Base-by-base conservation (phyloP, 2,113 vertebrate genomes). In the Protomyctophum bolini region DNA sequence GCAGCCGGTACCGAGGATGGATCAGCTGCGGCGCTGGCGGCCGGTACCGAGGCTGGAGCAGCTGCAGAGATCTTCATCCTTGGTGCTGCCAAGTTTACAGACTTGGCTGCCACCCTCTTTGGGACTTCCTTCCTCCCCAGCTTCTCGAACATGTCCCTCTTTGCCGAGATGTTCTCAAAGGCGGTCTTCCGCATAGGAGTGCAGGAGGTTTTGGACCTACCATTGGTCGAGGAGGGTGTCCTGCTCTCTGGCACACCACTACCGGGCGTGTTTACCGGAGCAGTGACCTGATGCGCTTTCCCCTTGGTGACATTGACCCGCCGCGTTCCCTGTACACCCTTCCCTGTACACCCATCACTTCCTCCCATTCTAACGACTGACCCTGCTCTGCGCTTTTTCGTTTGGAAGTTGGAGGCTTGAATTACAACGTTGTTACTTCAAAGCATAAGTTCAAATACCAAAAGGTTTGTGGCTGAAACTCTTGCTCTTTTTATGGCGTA, bases 101-200 rank as follows among this genome's bases (percentile, higher is more conserved):
- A 82, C n/a, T n/a, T n/a, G n/a, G n/a, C 73, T 3, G 48, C 3
- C 0, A 63, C n/a, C n/a, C n/a, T n/a, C 62, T 84, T 94, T 0
- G 69, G 33, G 0, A 6, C 14, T 29, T 89, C 88, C 69, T 81
- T 94, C 8, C 21, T 86, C 2, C 76, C 29, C 57, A 89, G 4
- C 0, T 77, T 91, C 70, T 85, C 88, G n/a, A 90, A 73, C 14
- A 75, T 73, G 0, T 83, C 84, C 66, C 91, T 91, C 70, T 85
- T 92, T 47, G 84, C 86, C 0, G 79, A 83, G 41, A 81, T 75
- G 46, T 83, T 91, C 33, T 82, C 70, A 69, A 90, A 92, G 3
- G 77, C 59, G 0, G 88, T 85, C 77, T 69, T 92, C 52, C 81
- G 88, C 3, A 69, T 72, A 6, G 79, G 86, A 5, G 93, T 94